Conservation (phyloP, 2,113 vertebrate genomes). For the Thamnophis sirtalis region DNA sequence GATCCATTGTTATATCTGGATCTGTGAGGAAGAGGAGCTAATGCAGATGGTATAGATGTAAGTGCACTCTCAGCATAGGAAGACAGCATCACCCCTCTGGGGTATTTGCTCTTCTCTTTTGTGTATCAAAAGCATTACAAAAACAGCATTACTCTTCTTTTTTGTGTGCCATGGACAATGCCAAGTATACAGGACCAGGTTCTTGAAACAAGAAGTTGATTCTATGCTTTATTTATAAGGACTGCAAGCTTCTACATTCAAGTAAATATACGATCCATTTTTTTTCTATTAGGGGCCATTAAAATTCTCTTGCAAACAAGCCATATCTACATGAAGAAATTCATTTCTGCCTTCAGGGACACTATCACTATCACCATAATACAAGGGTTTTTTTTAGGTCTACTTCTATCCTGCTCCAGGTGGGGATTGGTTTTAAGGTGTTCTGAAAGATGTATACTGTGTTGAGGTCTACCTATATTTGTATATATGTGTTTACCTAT, state of each 20-base stretch:
- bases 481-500: not conserved
- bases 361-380: not conserved
- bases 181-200: not conserved
- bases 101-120: not conserved
- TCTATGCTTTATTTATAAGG: not conserved
- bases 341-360: not conserved
- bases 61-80: not conserved
- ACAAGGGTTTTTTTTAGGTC: not conserved
- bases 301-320: not conserved
- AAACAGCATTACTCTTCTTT: not conserved
- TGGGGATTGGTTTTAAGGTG: not conserved
- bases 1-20: not conserved
- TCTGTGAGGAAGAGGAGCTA: not conserved
- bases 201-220: not conserved
- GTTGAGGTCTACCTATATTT: not conserved
- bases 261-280: not conserved
- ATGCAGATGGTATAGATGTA: not conserved
- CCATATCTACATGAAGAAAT: not conserved
- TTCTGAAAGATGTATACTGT: not conserved
- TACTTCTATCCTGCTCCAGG: not conserved
- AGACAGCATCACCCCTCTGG: not conserved
- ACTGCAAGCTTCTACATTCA: not conserved
- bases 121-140: not conserved
- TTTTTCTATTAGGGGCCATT: not conserved
- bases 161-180: not conserved